Conservation (phyloP, 2,888 invertebrate species). For the Patella depressa region DNA sequence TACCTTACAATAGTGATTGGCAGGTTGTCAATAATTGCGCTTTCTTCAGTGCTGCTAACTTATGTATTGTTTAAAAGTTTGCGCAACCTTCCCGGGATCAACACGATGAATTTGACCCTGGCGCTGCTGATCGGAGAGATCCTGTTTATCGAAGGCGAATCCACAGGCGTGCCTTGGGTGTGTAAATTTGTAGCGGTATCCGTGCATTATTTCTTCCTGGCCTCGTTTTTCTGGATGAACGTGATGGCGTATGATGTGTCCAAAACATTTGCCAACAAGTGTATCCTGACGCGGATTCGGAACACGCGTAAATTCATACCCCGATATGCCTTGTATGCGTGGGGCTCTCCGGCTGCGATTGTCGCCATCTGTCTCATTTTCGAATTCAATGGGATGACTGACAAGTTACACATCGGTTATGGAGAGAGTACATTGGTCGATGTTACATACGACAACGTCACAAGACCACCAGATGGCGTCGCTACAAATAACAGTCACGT, state of each 20-base stretch:
- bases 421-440: slow-evolving; percentile 17
- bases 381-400: slow-evolving; percentile 53
- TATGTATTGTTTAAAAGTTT: slow-evolving; percentile 64
- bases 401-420: slow-evolving; percentile 51
- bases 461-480: background rate
- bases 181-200: slow-evolving; percentile 76
- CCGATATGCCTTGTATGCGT: slow-evolving; percentile 76
- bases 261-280: slow-evolving; percentile 71
- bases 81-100: slow-evolving; percentile 70
- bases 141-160: slow-evolving; percentile 55
- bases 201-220: slow-evolving; percentile 78
- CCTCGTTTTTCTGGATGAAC: slow-evolving; percentile 80
- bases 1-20: slow-evolving; percentile 56
- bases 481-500: background rate
- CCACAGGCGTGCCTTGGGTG: slow-evolving; percentile 59
- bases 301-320: slow-evolving; percentile 52
- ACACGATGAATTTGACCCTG: slow-evolving; percentile 68
- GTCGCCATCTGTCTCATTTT: slow-evolving; percentile 61
- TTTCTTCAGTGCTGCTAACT: slow-evolving; percentile 64
- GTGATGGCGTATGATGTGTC: slow-evolving; percentile 76
- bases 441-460: background rate
- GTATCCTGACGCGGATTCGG: slow-evolving; percentile 55
- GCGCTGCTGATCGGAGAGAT: slow-evolving; percentile 66
- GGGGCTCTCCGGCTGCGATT: slow-evolving; percentile 78
- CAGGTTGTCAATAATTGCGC: slow-evolving; percentile 60